Evolutionary conservation across 2,888 invertebrate genomes (phyloP).

Genomic region (Dioctria linearis): DNA sequence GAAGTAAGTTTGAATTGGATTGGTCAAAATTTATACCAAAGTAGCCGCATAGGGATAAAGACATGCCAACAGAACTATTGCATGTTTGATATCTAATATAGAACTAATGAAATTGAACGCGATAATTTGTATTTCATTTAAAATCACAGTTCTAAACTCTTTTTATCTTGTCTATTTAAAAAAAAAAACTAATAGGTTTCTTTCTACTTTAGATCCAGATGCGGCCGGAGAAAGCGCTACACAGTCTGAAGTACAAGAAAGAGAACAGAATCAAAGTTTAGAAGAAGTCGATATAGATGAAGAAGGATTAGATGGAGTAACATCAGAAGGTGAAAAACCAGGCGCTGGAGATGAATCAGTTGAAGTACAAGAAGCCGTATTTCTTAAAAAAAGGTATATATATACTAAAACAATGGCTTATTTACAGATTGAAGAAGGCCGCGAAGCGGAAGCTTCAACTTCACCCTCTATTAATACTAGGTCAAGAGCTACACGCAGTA

Average conservation of each 20-base stretch:
- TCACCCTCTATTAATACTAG: conserved; percentile 76
- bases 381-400: neutral
- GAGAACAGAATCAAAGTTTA: conserved; percentile 65
- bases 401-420: neutral
- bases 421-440: conserved; percentile 78
- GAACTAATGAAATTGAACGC: too few species aligned
- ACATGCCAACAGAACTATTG: too few species aligned
- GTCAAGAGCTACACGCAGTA: conserved; percentile 66
- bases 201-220: conserved; percentile 61
- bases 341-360: conserved; percentile 71
- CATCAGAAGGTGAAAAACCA: conserved; percentile 78
- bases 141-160: neutral
- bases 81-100: too few species aligned
- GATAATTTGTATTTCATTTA: conserved; percentile 1
- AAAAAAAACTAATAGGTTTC: too few species aligned
- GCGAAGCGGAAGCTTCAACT: conserved; percentile 85
- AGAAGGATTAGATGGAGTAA: conserved; percentile 72
- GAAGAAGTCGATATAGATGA: conserved; percentile 67
- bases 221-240: conserved; percentile 71
- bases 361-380: conserved; percentile 61
- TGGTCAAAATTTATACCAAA: too few species aligned
- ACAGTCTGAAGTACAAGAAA: conserved; percentile 70
- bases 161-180: too few species aligned
- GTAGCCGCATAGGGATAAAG: too few species aligned
- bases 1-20: too few species aligned